phyloP scores from a whole-genome alignment of 2,113 vertebrate species.

The Acanthisitta chloris region DNA sequence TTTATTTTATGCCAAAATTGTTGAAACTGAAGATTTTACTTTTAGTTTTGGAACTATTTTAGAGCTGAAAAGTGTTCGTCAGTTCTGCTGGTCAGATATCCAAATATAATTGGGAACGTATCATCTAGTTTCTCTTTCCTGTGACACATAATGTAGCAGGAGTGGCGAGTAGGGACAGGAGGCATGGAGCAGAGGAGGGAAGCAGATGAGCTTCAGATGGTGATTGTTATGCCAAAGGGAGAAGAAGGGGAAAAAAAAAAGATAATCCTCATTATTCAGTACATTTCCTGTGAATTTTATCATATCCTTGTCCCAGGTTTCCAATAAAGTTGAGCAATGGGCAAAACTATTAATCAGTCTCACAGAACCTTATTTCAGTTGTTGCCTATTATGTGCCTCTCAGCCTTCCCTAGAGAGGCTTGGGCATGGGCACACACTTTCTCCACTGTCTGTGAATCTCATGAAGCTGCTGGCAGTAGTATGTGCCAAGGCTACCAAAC shows the following conservation, averaged over 20 bases:
- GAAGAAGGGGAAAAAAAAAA: fast-evolving
- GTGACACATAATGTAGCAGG: neutral
- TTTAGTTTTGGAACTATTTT: neutral
- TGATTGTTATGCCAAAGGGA: neutral
- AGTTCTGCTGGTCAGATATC: neutral
- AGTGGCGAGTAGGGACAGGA: neutral
- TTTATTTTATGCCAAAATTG: neutral
- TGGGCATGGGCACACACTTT: fast-evolving
- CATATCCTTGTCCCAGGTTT: neutral
- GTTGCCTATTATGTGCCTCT: fast-evolving
- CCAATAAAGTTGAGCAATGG: neutral
- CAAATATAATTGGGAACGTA: neutral
- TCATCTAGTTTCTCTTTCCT: neutral
- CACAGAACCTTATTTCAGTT: neutral
- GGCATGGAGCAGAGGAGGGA: neutral
- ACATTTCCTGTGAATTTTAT: neutral
- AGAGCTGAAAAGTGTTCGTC: neutral
- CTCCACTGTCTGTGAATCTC: neutral
- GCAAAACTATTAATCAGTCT: neutral
- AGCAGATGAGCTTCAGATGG: neutral
- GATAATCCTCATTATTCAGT: neutral
- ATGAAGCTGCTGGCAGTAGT: neutral
- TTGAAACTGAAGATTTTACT: neutral
- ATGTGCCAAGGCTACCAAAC: neutral
- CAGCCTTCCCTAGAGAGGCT: neutral